A percentile compares a stretch with the other conserved stretches of the same genome.
Conservation (phyloP, 2,797 vertebrate genomes). For the Enteromius afrohamiltoni region DNA sequence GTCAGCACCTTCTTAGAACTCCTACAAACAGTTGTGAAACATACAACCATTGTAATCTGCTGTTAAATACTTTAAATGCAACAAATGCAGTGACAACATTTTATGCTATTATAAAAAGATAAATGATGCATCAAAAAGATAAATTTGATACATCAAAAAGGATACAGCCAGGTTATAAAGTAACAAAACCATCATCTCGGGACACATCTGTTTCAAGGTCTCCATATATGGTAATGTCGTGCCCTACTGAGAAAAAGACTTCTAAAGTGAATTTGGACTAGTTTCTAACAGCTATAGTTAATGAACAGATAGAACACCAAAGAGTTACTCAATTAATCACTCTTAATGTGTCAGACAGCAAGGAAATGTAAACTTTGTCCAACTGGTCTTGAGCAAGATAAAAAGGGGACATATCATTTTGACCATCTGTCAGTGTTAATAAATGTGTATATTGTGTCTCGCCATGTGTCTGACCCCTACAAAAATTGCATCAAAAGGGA, state of each 20-base stretch:
- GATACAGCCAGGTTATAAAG: neutral
- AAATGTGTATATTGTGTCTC: neutral
- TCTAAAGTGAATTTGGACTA: neutral
- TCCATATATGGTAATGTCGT: neutral
- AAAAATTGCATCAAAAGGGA: slow-evolving; percentile 12
- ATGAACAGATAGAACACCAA: slow-evolving; percentile 6
- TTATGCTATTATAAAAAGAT: neutral
- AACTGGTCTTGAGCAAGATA: slow-evolving; percentile 13
- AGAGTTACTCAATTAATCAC: slow-evolving; percentile 25
- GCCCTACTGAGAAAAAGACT: neutral
- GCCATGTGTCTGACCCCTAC: neutral
- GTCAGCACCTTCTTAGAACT: neutral
- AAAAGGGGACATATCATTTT: neutral
- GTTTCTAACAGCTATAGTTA: neutral
- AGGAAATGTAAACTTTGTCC: slow-evolving; percentile 2
- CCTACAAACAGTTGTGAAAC: neutral
- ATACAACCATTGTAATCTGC: neutral
- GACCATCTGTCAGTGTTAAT: slow-evolving; percentile 33
- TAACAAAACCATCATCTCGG: slow-evolving; percentile 19
- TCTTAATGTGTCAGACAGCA: slow-evolving; percentile 24
- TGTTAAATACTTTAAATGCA: neutral
- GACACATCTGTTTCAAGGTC: slow-evolving; percentile 5
- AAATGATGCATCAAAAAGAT: neutral
- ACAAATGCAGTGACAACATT: neutral
- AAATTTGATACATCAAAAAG: slow-evolving; percentile 6